Percentiles rank a stretch among this genome's conserved stretches.
Conservation (phyloP, 2,888 invertebrate species). For the Ganaspis brasiliensis region DNA sequence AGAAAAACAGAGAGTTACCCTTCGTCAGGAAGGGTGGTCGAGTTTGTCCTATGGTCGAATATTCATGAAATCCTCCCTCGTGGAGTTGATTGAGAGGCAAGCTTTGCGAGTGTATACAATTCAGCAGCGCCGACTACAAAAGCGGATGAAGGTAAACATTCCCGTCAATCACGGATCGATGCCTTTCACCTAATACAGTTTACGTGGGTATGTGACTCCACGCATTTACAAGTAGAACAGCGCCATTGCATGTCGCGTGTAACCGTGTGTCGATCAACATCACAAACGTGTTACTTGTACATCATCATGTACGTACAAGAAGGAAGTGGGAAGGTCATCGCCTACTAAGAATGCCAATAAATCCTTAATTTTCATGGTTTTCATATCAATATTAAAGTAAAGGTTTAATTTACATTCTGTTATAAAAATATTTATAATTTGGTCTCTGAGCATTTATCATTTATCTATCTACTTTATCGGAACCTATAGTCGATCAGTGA, state of each 20-base stretch:
- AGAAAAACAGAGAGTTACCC: slow-evolving; percentile 14
- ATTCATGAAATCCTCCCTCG: slow-evolving; percentile 22
- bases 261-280: background rate
- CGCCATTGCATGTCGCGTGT: background rate
- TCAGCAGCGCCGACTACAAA: slow-evolving; percentile 13
- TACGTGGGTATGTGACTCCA: background rate
- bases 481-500: too few relatives aligned
- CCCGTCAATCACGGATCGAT: slow-evolving; percentile 16
- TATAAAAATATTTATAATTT: too few relatives aligned
- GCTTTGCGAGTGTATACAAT: background rate
- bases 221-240: slow-evolving; percentile 36
- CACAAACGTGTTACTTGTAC: slow-evolving; percentile 24
- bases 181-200: slow-evolving; percentile 20
- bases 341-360: background rate
- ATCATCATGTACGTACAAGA: background rate
- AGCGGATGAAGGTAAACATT: slow-evolving; percentile 13
- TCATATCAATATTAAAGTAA: background rate
- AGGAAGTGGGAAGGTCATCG: slow-evolving; percentile 25
- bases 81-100: slow-evolving; percentile 35
- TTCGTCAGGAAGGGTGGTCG: background rate
- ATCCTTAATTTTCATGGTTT: background rate
- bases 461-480: too few relatives aligned
- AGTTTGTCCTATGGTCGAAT: background rate
- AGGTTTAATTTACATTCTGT: too few relatives aligned
- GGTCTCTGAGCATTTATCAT: too few relatives aligned